Evolutionary conservation across 2,888 invertebrate species (phyloP), one percentile per base, ranked within the genome.

Genomic region (Cantharis nigra): DNA sequence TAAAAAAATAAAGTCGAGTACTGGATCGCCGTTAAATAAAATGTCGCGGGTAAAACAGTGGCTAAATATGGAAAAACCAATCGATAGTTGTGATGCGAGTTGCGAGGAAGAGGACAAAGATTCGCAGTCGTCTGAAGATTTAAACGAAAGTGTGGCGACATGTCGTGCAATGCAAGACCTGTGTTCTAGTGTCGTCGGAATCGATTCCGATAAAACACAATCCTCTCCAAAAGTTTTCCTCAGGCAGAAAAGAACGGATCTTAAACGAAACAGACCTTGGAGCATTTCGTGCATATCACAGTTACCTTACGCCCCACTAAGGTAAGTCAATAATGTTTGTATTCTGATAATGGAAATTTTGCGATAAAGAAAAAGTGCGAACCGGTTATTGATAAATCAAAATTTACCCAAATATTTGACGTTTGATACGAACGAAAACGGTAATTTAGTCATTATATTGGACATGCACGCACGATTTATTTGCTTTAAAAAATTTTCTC

Each of bases 281-380:
- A 96, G 97, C 78, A 96, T 97, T 7, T 96, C 97, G 9, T 96
- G 96, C 83, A 91, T 96, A 62, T 94, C 95, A 13, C 95, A 95
- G 86, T 89, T 94, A 78, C 91, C 91, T 83, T 90, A 91, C 75
- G 89, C 90, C 33, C 26, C 72, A 62, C 77, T 77, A 18, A 74
- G 81, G 74, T 80, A 81, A 74, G 63, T 69, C 28, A 20, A 70
- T 23, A 20, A 11, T 28, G 7, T 71, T 71, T 63, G n/a, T 63
- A 26, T 71, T 62, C 71, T 11, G 11, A 63, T 20, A 18, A 70
- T 13, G 14, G 18, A 33, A 70, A 18, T 23, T 23, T 23, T n/a
- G 23, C 26, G 65, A 67, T 13, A 23, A 67, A 9, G 10, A 30
- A 67, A n/a, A 67, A 23, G 26, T 14, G 13, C 20, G 65, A 26